Percentiles rank a stretch among this genome's conserved stretches.
phyloP scores from a whole-genome alignment of 2,888 invertebrate genomes.

The Auanema sp. region DNA sequence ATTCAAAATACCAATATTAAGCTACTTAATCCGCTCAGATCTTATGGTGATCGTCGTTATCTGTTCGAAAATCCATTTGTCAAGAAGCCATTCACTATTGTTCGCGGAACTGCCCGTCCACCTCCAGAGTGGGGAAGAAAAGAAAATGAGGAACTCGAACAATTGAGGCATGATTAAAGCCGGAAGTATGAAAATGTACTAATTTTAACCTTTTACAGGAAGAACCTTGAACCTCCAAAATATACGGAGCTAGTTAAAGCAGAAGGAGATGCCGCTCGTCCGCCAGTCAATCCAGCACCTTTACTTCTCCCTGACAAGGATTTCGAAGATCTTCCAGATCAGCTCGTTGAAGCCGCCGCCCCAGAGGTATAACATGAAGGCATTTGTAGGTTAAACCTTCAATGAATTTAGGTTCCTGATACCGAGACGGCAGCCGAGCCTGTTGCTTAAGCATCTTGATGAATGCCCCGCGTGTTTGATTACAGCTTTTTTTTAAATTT shows the following conservation, averaged over 20 bases:
- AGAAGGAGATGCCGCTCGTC: slow-evolving; percentile 59
- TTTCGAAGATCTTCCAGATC: slow-evolving; percentile 29
- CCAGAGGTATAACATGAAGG: too few relatives aligned
- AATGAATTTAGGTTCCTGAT: too few relatives aligned
- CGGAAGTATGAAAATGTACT: neutral
- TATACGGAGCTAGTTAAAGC: slow-evolving; percentile 62
- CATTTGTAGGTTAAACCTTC: too few relatives aligned
- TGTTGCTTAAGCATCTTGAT: too few relatives aligned
- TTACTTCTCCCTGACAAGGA: slow-evolving; percentile 50
- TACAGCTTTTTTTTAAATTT: too few relatives aligned
- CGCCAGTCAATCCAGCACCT: slow-evolving; percentile 59
- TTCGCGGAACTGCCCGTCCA: slow-evolving; percentile 61
- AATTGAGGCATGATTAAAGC: slow-evolving; percentile 27
- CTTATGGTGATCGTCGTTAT: slow-evolving; percentile 54
- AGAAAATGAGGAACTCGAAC: slow-evolving; percentile 61
- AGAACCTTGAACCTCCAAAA: slow-evolving; percentile 63
- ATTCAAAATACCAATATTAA: neutral
- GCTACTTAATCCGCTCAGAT: slow-evolving; percentile 10
- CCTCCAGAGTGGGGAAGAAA: slow-evolving; percentile 64
- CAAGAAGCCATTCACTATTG: slow-evolving; percentile 48
- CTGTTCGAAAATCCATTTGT: slow-evolving; percentile 48
- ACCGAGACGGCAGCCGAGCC: too few relatives aligned
- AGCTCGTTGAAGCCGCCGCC: too few relatives aligned
- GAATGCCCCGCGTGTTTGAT: too few relatives aligned
- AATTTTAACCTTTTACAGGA: slow-evolving; percentile 19